A percentile compares a stretch with the other conserved stretches of the same genome.
phyloP scores from a whole-genome alignment of 2,888 invertebrate genomes.

The Imbricaverruca yamaguchii region DNA sequence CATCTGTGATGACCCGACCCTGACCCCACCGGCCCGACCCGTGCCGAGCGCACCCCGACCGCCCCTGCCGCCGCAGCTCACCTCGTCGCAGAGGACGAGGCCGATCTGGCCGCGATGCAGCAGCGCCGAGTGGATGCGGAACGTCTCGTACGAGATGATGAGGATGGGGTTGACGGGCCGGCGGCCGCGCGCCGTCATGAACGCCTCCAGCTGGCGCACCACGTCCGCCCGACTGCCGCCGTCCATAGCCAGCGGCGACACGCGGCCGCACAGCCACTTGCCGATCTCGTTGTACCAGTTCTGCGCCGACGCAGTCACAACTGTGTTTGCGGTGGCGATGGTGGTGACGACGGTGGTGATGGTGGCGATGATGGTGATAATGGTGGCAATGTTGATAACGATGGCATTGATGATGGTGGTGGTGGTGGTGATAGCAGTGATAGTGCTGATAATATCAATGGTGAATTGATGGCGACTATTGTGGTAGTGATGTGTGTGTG shows the following conservation, averaged over 20 bases:
- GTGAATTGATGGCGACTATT: too few species aligned
- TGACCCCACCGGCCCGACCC: too few species aligned
- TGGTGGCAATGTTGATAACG: too few species aligned
- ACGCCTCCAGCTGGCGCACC: constrained; percentile 67
- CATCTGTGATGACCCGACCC: too few species aligned
- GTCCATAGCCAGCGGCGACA: constrained; percentile 75
- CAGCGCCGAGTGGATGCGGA: constrained; percentile 83
- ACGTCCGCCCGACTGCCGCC: constrained; percentile 81
- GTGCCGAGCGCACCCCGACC: too few species aligned
- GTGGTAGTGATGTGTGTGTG: too few species aligned
- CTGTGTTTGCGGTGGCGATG: background rate
- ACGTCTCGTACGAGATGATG: constrained; percentile 98
- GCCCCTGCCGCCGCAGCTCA: constrained; percentile 35
- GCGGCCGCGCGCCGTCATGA: constrained; percentile 59
- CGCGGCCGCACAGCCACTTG: constrained; percentile 86
- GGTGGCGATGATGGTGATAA: too few species aligned
- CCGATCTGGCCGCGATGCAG: constrained; percentile 87
- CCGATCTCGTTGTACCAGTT: constrained; percentile 98
- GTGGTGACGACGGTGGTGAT: background rate
- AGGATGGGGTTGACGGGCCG: constrained; percentile 78
- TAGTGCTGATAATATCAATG: too few species aligned
- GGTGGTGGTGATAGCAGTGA: too few species aligned
- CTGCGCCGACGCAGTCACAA: constrained; percentile 36
- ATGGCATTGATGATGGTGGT: too few species aligned
- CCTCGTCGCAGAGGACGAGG: constrained; percentile 95